These are phyloP conservation scores for Plagiodera versicolora DNA, from an alignment of 2,888 invertebrate genomes.

Conservation along the genomic window DNA sequence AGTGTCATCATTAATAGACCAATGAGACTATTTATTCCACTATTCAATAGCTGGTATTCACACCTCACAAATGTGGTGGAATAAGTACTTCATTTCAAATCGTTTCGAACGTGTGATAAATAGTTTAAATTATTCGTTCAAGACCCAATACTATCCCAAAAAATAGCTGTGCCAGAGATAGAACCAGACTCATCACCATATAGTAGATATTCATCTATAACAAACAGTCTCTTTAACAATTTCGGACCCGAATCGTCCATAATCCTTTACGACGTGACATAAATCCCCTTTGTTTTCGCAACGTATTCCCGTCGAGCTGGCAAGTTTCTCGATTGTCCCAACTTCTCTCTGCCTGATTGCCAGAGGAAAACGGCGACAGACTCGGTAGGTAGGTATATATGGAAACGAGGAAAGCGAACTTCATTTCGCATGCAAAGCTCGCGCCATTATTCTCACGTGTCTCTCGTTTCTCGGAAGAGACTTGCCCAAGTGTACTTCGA, in stretches of 20 bases:
- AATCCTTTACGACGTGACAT: constrained; percentile 7
- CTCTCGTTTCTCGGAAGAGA: not conserved
- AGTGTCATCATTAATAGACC: no score
- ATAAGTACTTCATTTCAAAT: no score
- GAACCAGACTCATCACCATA: no score
- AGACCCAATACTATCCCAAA: no score
- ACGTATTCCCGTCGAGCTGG: not conserved
- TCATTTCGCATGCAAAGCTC: constrained; percentile 11
- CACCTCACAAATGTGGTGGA: no score
- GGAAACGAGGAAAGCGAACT: not conserved
- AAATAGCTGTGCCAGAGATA: no score
- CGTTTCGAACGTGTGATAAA: no score
- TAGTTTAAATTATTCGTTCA: no score
- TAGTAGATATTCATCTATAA: no score
- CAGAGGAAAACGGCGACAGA: not conserved
- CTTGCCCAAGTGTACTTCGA: not conserved
- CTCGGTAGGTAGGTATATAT: not conserved
- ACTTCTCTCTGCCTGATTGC: constrained; percentile 9
- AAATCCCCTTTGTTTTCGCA: constrained; percentile 8
- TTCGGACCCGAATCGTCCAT: not conserved
- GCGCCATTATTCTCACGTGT: constrained; percentile 1
- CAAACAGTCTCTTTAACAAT: no score
- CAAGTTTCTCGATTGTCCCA: constrained; percentile 3
- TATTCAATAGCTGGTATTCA: no score
- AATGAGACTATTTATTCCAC: no score